phyloP scores from a whole-genome alignment of 2,797 vertebrate species.

The Hipposideros larvatus region DNA sequence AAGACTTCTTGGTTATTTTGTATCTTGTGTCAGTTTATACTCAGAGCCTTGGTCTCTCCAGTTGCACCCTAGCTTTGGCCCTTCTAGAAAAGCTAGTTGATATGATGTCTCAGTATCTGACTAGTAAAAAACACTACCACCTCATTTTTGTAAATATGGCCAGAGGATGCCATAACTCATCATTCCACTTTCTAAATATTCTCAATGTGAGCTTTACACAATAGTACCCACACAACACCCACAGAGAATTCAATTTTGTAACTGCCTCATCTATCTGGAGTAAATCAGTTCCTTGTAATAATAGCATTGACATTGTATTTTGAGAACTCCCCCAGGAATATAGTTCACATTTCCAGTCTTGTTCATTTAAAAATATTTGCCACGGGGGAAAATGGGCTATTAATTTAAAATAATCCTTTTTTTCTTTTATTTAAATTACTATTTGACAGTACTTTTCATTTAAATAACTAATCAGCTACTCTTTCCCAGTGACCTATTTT shows the following conservation, averaged over 20 bases:
- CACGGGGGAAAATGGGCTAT: not conserved
- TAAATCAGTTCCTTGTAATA: not conserved
- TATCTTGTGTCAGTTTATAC: not conserved
- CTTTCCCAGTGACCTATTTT: slow-evolving; percentile 24
- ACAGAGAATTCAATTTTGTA: not conserved
- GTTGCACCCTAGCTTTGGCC: not conserved
- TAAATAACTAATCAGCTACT: slow-evolving; percentile 6
- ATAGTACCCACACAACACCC: not conserved
- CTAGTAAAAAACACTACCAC: not conserved
- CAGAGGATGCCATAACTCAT: not conserved
- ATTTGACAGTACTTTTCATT: slow-evolving; percentile 39
- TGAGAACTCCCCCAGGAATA: slow-evolving; percentile 23
- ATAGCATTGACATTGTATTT: not conserved
- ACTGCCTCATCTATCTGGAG: not conserved
- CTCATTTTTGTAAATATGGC: not conserved
- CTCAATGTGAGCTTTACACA: not conserved
- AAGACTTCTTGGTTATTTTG: not conserved
- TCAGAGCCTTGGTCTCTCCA: not conserved
- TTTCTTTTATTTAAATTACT: slow-evolving; percentile 22
- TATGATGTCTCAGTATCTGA: not conserved
- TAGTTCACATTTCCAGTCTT: slow-evolving; percentile 21
- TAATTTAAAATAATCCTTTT: not conserved
- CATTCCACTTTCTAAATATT: not conserved
- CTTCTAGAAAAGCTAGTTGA: not conserved
- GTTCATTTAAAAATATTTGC: slow-evolving; percentile 27